A percentile compares a stretch with the other conserved stretches of the same genome.
Conservation (phyloP, 2,888 invertebrate genomes). For the Metopia argyrocephala region DNA sequence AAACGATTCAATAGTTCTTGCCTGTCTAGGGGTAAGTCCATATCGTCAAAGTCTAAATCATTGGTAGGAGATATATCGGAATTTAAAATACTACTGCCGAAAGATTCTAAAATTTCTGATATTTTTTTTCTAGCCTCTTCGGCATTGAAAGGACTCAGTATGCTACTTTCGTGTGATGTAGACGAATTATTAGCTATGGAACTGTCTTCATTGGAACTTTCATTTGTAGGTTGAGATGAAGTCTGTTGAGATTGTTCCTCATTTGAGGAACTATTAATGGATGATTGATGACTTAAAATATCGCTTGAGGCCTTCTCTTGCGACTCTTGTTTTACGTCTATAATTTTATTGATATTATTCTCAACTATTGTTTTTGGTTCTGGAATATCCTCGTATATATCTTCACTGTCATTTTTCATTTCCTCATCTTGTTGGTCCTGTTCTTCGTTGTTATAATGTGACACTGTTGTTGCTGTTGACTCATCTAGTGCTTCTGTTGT, state of each 20-base stretch:
- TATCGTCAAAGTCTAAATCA: conserved; percentile 72
- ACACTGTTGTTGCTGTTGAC: conserved; percentile 3
- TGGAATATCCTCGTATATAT: conserved; percentile 54
- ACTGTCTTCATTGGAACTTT: conserved; percentile 62
- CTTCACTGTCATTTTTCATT: conserved; percentile 57
- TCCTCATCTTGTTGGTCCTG: conserved; percentile 48
- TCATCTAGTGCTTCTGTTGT: neutral
- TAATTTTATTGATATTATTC: conserved; percentile 66
- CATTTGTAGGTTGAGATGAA: conserved; percentile 56
- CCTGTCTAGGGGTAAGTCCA: conserved; percentile 70
- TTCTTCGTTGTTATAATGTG: conserved; percentile 24
- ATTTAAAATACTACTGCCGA: conserved; percentile 88
- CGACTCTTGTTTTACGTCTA: conserved; percentile 13
- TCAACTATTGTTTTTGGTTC: conserved; percentile 47
- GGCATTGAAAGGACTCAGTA: conserved; percentile 94
- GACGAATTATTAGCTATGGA: conserved; percentile 68
- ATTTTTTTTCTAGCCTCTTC: conserved; percentile 96
- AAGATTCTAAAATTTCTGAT: conserved; percentile 96
- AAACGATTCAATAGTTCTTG: conserved; percentile 85
- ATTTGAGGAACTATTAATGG: conserved; percentile 57
- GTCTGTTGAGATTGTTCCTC: conserved; percentile 55
- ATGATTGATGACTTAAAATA: conserved; percentile 61
- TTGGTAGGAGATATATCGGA: conserved; percentile 73
- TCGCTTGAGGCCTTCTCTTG: conserved; percentile 43
- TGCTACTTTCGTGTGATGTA: conserved; percentile 77